phyloP scores from a whole-genome alignment of 2,113 vertebrate species.

The Odobenus rosmarus region DNA sequence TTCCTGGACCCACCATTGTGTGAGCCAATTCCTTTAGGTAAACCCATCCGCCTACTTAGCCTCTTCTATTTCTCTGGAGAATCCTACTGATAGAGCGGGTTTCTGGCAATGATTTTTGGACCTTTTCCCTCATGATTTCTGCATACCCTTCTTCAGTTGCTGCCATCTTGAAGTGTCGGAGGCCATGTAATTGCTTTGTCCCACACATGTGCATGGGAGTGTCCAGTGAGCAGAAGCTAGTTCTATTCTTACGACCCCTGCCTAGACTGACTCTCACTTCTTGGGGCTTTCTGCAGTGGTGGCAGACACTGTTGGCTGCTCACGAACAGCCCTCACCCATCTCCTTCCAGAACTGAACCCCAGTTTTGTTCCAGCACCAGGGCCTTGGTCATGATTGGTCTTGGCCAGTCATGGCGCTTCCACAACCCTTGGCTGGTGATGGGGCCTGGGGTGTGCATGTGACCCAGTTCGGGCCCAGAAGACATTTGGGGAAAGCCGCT shows the following conservation, averaged over 20 bases:
- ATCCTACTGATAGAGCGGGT: background rate
- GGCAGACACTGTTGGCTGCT: background rate
- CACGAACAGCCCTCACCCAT: no score
- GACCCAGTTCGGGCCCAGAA: background rate
- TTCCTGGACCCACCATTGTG: background rate
- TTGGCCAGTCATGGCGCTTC: background rate
- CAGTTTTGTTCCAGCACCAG: background rate
- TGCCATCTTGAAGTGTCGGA: background rate
- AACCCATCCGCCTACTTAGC: background rate
- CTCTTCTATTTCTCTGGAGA: background rate
- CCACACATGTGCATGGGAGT: fast-evolving
- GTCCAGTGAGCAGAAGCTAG: background rate
- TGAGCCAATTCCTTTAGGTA: background rate
- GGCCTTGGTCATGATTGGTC: background rate
- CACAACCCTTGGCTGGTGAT: background rate
- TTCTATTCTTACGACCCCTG: background rate
- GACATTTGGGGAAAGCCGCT: background rate
- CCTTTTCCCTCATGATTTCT: background rate
- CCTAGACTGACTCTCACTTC: background rate
- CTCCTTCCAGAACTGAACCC: background rate
- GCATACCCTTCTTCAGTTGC: background rate
- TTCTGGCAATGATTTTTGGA: background rate
- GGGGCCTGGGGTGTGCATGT: no score
- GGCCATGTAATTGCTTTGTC: background rate
- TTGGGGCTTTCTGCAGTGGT: background rate